These are phyloP conservation scores for Blennius ocellaris DNA, from an alignment of 2,113 vertebrate species.

Conservation along the genomic window DNA sequence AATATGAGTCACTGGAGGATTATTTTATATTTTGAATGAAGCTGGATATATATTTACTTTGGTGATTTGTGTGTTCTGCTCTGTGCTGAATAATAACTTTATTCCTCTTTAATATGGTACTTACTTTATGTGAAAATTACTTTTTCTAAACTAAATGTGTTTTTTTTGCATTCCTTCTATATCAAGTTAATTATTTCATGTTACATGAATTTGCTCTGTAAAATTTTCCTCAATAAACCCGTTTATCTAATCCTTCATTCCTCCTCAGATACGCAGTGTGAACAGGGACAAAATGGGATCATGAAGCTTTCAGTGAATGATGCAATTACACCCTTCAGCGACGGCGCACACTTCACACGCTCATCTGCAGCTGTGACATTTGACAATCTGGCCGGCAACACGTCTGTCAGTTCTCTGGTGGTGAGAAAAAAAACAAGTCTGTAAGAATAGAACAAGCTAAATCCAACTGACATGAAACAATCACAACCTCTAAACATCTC, in stretches of 20 bases:
- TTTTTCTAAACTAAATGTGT: no score
- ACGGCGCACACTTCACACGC: background rate
- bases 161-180: no score
- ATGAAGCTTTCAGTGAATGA: conserved; percentile 4
- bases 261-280: no score
- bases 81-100: no score
- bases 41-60: background rate
- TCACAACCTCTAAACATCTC: no score
- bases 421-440: background rate
- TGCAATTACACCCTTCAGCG: conserved; percentile 10
- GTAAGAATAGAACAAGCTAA: background rate
- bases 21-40: background rate
- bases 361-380: conserved; percentile 34
- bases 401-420: conserved; percentile 19
- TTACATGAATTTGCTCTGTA: background rate
- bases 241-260: conserved; percentile 1
- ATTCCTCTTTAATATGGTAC: no score
- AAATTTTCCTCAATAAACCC: conserved; percentile 9
- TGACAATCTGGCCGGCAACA: background rate
- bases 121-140: no score
- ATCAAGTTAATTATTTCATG: no score
- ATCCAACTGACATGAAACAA: background rate
- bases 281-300: background rate
- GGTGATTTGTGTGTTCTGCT: no score
- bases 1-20: background rate